Conservation (phyloP, 2,888 invertebrate genomes). For the Diabrotica balteata region DNA sequence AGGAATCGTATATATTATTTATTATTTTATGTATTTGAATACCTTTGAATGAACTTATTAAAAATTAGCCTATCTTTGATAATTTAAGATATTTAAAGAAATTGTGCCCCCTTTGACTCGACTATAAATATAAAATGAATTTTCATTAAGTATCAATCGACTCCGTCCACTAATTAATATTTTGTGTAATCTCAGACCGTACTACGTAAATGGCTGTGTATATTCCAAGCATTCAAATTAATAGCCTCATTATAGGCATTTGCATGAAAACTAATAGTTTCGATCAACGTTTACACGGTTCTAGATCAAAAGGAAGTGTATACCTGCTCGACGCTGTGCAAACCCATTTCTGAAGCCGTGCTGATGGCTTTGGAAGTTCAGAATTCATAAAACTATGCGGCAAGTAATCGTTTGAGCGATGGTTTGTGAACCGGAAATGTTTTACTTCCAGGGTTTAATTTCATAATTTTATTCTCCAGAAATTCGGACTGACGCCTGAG, state of each 20-base stretch:
- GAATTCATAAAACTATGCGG: neutral
- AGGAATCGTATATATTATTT: no score
- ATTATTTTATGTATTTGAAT: no score
- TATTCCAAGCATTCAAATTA: conserved; percentile 9
- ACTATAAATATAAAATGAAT: no score
- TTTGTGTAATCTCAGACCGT: neutral
- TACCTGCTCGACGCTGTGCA: conserved; percentile 7
- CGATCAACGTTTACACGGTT: conserved; percentile 12
- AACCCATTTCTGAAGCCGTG: conserved; percentile 7
- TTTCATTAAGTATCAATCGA: no score
- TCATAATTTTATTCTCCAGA: neutral
- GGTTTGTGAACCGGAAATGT: conserved; percentile 8
- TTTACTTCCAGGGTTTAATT: conserved; percentile 5
- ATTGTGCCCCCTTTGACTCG: no score
- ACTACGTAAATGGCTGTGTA: neutral
- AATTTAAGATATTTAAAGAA: no score
- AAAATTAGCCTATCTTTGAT: no score
- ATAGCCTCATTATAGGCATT: conserved; percentile 15
- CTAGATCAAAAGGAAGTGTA: conserved; percentile 15
- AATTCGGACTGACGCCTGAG: no score
- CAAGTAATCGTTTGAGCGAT: conserved; percentile 12
- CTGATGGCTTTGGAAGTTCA: conserved; percentile 6
- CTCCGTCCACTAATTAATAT: no score
- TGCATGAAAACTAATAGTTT: conserved; percentile 16
- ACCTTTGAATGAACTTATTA: no score